Conservation (phyloP, 2,888 invertebrate species). For the Agrochola circellaris region DNA sequence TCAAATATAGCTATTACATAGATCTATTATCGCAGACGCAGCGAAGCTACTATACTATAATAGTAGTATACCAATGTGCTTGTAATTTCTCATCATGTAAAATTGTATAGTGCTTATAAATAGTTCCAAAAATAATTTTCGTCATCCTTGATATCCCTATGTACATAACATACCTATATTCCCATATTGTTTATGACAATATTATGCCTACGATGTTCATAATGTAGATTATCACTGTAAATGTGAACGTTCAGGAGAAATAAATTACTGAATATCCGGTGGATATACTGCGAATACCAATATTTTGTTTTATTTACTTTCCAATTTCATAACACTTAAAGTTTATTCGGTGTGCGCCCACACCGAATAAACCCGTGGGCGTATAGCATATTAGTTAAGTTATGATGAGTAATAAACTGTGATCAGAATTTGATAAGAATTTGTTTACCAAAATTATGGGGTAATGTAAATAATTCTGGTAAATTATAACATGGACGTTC, state of each 20-base stretch:
- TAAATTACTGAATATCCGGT: constrained; percentile 87
- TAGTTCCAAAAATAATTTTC: constrained; percentile 77
- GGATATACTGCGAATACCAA: constrained; percentile 88
- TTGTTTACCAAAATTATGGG: background rate
- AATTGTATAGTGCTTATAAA: constrained; percentile 89
- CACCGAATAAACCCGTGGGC: too few relatives aligned
- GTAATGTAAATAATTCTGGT: background rate
- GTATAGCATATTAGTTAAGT: background rate
- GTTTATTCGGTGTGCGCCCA: constrained; percentile 5
- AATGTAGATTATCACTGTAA: constrained; percentile 86
- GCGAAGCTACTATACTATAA: constrained; percentile 63
- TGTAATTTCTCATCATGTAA: constrained; percentile 83
- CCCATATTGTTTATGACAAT: constrained; percentile 86
- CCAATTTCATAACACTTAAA: constrained; percentile 12
- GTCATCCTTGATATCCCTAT: constrained; percentile 78
- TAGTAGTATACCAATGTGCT: constrained; percentile 77
- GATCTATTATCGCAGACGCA: constrained; percentile 61
- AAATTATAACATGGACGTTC: background rate
- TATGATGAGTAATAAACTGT: constrained; percentile 4
- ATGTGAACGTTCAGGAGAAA: constrained; percentile 86
- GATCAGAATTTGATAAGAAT: background rate
- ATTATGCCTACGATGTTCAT: constrained; percentile 89
- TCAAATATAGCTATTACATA: constrained; percentile 66
- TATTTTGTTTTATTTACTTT: constrained; percentile 81
- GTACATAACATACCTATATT: constrained; percentile 85